Percentiles rank a stretch among this genome's conserved stretches.
Evolutionary conservation across 2,113 vertebrate genomes (phyloP).

Genomic region (Ptychochromis oligacanthus): DNA sequence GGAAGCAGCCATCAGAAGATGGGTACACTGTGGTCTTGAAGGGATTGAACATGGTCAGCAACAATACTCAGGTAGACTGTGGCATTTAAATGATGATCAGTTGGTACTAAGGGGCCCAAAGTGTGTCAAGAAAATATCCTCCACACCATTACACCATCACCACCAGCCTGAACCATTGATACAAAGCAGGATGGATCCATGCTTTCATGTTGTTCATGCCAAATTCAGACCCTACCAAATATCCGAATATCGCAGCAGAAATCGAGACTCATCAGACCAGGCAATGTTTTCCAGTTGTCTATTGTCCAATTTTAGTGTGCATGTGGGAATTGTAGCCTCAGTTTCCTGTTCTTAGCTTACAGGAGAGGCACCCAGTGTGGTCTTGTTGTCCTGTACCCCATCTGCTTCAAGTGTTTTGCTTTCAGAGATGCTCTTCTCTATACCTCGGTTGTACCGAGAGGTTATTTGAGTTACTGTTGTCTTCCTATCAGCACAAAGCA

Average conservation of each 20-base stretch:
- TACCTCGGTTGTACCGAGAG: not conserved
- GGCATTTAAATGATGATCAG: not conserved
- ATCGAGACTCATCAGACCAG: not conserved
- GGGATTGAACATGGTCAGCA: not conserved
- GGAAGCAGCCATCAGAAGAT: not conserved
- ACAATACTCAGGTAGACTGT: not conserved
- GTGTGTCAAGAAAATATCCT: not conserved
- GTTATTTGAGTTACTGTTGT: not conserved
- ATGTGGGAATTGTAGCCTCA: not conserved
- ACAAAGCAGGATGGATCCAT: not conserved
- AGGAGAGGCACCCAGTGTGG: too few relatives aligned
- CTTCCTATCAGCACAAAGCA: not conserved
- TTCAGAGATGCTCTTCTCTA: not conserved
- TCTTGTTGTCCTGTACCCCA: too few relatives aligned
- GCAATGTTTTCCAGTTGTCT: not conserved
- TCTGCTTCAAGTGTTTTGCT: not conserved
- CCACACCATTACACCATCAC: too few relatives aligned
- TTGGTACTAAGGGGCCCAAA: not conserved
- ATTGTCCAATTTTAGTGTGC: not conserved
- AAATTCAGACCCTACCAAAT: not conserved
- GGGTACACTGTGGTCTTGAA: not conserved
- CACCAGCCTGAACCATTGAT: not conserved
- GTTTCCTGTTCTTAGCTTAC: not conserved
- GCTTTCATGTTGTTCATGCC: not conserved
- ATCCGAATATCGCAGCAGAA: not conserved